Base-by-base conservation (phyloP, 2,888 invertebrate species). In the Neocrepidodera transversa region DNA sequence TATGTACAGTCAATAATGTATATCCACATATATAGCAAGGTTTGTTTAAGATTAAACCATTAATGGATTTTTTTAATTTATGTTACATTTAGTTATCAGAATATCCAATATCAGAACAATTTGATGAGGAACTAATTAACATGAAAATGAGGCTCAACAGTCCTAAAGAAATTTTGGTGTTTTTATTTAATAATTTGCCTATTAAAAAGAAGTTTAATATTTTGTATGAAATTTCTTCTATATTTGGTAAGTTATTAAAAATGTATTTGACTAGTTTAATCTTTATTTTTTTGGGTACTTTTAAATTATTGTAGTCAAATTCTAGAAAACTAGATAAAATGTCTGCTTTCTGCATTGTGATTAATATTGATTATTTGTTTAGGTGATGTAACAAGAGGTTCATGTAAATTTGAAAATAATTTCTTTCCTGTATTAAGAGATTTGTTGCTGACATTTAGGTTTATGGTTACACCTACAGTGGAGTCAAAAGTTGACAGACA, bases 131-230 rank as follows among this genome's bases (percentile, higher is more conserved):
- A 32, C 36, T 65, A 16, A 51, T 50, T 11, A 56, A 42, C 40
- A 61, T 65, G 7, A 56, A 54, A 42, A 20, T 59, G 3, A 62
- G 50, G 35, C 36, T 65, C 30, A 51, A 65, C 14, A 58, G 57
- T 20, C 58, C 67, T 14, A 60, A 42, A 20, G 54, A 62, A 26
- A 60, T 70, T 36, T 48, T 62, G 10, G 45, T 49, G n/a, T 59
- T 65, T 58, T 50, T 70, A 13, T 70, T 70, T 43, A 58, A 26
- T 16, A 45, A 58, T 14, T 52, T 70, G 14, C 64, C 68, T n/a
- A 59, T 67, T 7, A 67, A 64, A 43, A 67, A 66, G n/a, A 67
- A 64, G 58, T 66, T 69, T 50, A 64, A 65, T 47, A 58, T 70
- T 20, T 54, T 70, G 32, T 18, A 30, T 11, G 70, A 70, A 49